Evolutionary conservation across 2,888 invertebrate species (phyloP), one percentile per base, ranked within the genome.

Genomic region (Scaptomyza tumidula): DNA sequence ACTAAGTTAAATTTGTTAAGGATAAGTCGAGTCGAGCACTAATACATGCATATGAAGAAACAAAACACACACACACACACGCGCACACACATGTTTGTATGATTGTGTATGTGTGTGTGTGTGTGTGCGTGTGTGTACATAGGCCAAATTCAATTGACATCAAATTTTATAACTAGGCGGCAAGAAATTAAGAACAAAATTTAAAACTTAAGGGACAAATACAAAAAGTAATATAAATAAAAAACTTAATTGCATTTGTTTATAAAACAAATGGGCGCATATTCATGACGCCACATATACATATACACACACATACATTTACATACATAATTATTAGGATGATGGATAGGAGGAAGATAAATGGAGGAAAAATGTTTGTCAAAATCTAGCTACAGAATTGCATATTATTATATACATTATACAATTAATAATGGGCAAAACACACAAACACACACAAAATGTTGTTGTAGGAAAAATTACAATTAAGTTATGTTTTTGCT

Each of bases 391-490:
- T 84, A 84, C 83, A 86, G 82, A 83, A 83, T 89, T 83, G 89
- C 83, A 81, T 87, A 82, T 82, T 82, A 87, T n/a, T n/a, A n/a
- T n/a, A n/a, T 88, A 83, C 19, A 19, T 19, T 19, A 19, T 89
- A 83, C 78, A 77, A 82, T 71, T 82, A 77, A 82, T 83, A 89
- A 71, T 56, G 89, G 89, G 76, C 86, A 86, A 86, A 75, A 33
- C 1, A 27, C 27, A 27, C 2, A 27, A 1, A 27, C 2, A 31
- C 5, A 78, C 37, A 86, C 80, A 84, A 84, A 78, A 89, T 80
- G 89, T 86, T 86, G 89, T 86, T 86, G 89, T 86, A 86, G 89
- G 70, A 60, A 81, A 82, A 89, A 82, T 89, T 89, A 89, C 80
- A 80, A 80, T 87, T 89, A 89, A 86, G 89, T 88, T 88, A 86